Percentiles rank a stretch among this genome's conserved stretches.
phyloP scores from a whole-genome alignment of 2,113 vertebrate species.

The Cyanocitta stelleri region DNA sequence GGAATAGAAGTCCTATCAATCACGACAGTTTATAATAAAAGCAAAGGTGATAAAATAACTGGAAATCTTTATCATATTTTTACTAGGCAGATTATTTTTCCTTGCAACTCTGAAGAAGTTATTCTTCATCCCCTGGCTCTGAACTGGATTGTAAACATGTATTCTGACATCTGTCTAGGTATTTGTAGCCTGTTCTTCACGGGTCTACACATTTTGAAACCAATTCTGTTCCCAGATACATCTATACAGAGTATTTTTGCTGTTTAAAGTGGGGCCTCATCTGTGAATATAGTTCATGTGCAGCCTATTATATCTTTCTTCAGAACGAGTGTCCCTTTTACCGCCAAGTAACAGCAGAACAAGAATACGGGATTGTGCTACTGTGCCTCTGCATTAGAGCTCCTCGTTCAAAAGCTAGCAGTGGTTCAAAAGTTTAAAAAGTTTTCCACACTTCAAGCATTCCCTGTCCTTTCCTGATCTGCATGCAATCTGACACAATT shows the following conservation, averaged over 20 bases:
- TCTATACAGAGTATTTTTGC: not conserved
- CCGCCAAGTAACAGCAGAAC: not conserved
- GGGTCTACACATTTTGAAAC: not conserved
- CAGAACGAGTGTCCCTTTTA: not conserved
- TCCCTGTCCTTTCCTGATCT: not conserved
- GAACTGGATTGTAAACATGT: not conserved
- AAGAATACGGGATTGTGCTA: accelerated
- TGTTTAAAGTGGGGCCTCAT: not conserved
- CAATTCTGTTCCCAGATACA: not conserved
- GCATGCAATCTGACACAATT: not conserved
- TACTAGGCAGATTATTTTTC: not conserved
- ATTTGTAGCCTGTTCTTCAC: not conserved
- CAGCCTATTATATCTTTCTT: not conserved
- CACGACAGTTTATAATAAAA: not conserved
- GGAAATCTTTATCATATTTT: not conserved
- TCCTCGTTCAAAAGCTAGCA: not conserved
- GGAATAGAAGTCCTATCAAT: constrained; percentile 14
- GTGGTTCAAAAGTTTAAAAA: not conserved
- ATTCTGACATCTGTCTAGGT: not conserved
- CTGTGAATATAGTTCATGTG: not conserved
- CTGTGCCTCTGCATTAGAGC: not conserved
- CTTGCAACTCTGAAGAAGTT: not conserved
- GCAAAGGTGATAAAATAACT: not conserved
- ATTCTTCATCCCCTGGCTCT: not conserved
- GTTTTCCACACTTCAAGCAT: not conserved